Evolutionary conservation across 2,113 vertebrate species (phyloP).

Genomic region (Prietella phreatophila): DNA sequence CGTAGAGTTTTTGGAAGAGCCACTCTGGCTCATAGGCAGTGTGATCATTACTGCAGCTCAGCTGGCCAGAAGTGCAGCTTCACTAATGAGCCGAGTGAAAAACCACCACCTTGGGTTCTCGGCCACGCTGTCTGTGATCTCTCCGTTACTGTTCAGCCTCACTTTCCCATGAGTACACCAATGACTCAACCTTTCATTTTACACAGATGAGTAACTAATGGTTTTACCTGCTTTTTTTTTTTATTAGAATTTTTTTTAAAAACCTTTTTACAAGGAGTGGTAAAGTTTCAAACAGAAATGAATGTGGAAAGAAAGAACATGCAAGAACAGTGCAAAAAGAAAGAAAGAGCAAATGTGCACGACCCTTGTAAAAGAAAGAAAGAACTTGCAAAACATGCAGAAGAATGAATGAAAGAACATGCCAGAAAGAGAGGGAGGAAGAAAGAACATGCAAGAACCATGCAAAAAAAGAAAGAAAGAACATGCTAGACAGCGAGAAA

Average conservation of each 20-base stretch:
- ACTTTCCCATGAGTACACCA: background rate
- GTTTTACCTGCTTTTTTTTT: background rate
- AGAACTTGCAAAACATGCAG: background rate
- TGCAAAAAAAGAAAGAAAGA: background rate
- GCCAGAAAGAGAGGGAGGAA: background rate
- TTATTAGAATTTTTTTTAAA: background rate
- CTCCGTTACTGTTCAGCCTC: background rate
- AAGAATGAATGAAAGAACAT: background rate
- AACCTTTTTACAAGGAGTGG: background rate
- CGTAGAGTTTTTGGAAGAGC: conserved; percentile 47
- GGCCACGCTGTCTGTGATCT: background rate
- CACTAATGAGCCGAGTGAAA: conserved; percentile 47
- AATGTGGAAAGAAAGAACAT: background rate
- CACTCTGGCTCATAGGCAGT: background rate
- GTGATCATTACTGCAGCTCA: conserved; percentile 37
- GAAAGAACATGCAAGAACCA: background rate
- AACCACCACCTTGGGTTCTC: conserved; percentile 51
- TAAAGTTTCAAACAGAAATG: background rate
- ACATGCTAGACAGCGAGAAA: background rate
- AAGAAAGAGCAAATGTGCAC: background rate
- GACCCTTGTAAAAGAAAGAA: background rate
- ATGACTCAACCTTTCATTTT: background rate
- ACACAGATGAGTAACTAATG: background rate
- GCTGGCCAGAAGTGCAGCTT: conserved; percentile 41
- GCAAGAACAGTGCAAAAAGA: background rate